Evolutionary conservation across 2,797 vertebrate genomes (phyloP), one percentile per base, ranked within the genome.

Genomic region (Ctenochaetus hawaiiensis): DNA sequence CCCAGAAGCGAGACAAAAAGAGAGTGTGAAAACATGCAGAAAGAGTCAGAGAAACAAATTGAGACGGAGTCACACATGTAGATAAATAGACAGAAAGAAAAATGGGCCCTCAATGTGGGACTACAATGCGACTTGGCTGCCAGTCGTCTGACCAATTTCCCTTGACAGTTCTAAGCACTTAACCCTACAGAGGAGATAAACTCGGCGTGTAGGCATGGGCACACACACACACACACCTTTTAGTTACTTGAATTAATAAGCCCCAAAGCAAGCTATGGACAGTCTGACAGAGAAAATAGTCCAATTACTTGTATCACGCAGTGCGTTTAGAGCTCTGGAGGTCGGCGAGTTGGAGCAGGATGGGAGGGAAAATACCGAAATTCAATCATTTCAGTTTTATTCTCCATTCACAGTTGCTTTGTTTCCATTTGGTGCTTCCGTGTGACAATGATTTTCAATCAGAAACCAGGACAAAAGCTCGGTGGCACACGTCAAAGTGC

Each of bases 111-210:
- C 60, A 47, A 23, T 43, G 53, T 0, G 8, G 69, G 49, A 71
- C 54, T 45, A 75, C 66, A 70, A 57, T 75, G 67, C 2, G 16
- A 82, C 70, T 74, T 57, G 52, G 44, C 57, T 26, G 67, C 62
- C 72, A 75, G 85, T 84, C 72, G 87, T 92, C 63, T 90, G 86
- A 83, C 85, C 92, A 88, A 92, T 94, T 91, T 93, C 80, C 91
- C 77, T 84, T 86, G 64, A 70, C 72, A 89, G 87, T 88, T 92
- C 84, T 30, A 83, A 86, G 84, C 78, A 84, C 74, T 87, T 88
- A 86, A 78, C 51, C 86, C 70, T 90, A 82, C 73, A 80, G 71
- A 77, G 78, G 87, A 91, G 93, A 95, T 92, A 93, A 95, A 94
- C 92, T 80, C 79, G 2, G n/a, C 0, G 1, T 52, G 56, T 45